Percentiles rank a stretch among this genome's conserved stretches.
These are phyloP conservation scores for Crossocerus cetratus DNA, from an alignment of 2,888 invertebrate species.

Conservation along the genomic window DNA sequence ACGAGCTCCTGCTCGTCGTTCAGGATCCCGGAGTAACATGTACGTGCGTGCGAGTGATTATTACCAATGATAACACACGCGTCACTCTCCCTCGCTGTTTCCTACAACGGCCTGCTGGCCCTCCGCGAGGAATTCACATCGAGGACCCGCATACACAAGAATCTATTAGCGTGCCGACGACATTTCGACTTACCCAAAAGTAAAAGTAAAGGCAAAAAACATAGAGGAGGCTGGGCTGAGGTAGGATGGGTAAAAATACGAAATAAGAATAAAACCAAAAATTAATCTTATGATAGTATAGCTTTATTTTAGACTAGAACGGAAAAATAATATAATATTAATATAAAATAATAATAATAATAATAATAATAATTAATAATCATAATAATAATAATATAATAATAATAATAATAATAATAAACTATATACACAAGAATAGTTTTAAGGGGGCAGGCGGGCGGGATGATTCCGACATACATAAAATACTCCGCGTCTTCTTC, in stretches of 20 bases:
- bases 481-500: constrained; percentile 50
- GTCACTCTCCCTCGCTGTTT: not conserved
- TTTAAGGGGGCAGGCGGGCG: constrained; percentile 28
- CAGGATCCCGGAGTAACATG: not conserved
- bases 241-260: constrained; percentile 30
- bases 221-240: not conserved
- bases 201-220: not conserved
- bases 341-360: constrained; percentile 67
- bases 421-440: constrained; percentile 73
- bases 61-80: not conserved
- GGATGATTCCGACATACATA: constrained; percentile 66
- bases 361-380: constrained; percentile 64
- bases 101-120: not conserved
- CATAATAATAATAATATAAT: constrained; percentile 73
- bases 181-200: constrained; percentile 25
- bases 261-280: constrained; percentile 67
- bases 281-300: constrained; percentile 74
- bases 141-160: not conserved
- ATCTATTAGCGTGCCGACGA: not conserved
- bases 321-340: constrained; percentile 74
- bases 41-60: not conserved
- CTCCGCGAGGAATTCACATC: not conserved
- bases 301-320: constrained; percentile 76
- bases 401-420: constrained; percentile 70
- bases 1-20: not conserved